Conservation (phyloP, 2,113 vertebrate species). For the Paratilapia polleni region DNA sequence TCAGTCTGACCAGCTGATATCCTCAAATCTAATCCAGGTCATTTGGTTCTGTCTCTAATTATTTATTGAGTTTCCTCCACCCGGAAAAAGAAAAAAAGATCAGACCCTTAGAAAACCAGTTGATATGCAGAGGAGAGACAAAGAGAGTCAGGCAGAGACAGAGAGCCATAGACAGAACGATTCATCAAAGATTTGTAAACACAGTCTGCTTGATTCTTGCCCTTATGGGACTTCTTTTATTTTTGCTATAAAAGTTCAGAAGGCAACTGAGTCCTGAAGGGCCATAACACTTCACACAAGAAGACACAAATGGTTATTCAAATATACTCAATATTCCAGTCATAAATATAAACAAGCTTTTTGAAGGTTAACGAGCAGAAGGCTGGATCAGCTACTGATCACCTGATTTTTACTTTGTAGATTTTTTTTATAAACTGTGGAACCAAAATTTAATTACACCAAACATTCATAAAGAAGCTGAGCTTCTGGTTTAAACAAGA, state of each 20-base stretch:
- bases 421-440: neutral
- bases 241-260: slow-evolving; percentile 24
- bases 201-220: slow-evolving; percentile 24
- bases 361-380: slow-evolving; percentile 6
- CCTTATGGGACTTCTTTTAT: slow-evolving; percentile 28
- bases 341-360: slow-evolving; percentile 34
- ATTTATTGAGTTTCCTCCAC: slow-evolving; percentile 66
- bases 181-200: slow-evolving; percentile 58
- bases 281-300: slow-evolving; percentile 2
- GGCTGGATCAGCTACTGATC: neutral
- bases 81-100: neutral
- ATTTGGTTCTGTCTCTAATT: slow-evolving; percentile 67
- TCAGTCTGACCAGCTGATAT: slow-evolving; percentile 60
- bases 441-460: neutral
- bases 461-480: neutral
- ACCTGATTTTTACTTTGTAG: slow-evolving; percentile 30
- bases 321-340: slow-evolving; percentile 15
- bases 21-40: slow-evolving; percentile 66
- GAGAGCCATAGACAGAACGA: slow-evolving; percentile 5
- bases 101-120: slow-evolving; percentile 37
- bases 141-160: slow-evolving; percentile 21
- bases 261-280: slow-evolving; percentile 3
- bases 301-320: neutral
- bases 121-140: slow-evolving; percentile 52
- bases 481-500: neutral